Evolutionary conservation across 2,888 invertebrate species (phyloP), one percentile per base, ranked within the genome.

Genomic region (Diogma glabrata): DNA sequence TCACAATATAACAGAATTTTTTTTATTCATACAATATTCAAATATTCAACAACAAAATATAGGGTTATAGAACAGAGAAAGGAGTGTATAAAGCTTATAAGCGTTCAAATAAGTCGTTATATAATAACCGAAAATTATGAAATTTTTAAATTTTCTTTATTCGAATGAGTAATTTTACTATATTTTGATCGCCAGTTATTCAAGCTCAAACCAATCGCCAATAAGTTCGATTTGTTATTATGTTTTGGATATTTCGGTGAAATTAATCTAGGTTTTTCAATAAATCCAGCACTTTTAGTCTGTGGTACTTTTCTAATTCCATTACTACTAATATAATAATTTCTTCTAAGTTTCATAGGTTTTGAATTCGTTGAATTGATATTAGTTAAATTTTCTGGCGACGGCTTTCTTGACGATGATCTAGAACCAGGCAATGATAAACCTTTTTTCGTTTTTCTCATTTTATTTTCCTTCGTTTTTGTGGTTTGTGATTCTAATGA

Each of bases 181-280:
- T 56, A 54, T 16, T 54, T 52, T 5, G 56, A 53, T 16, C 53
- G 53, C 56, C 56, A 56, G 8, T 57, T 51, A 23, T 55, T 46
- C 14, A 58, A 49, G 26, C 55, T 58, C 51, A 57, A 49, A 5
- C 56, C 57, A 20, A 54, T 54, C 2, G 53, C 54, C 38, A 54
- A 55, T 38, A 57, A 56, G 23, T 55, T 54, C 10, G 57, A 52
- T 10, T 40, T 45, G 43, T 51, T 54, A 23, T 54, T 51, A n/a
- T 52, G 45, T 30, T 52, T 54, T 14, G 33, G 14, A 38, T 19
- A 30, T 50, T 54, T 55, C 8, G 38, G 9, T 16, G 43, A 28
- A 9, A 49, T 24, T 47, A 20, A n/a, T 16, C 12, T 36, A 12
- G 14, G 7, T n/a, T 17, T 28, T 22, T 50, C 20, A 10, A 20